Percentiles rank a stretch among this genome's conserved stretches.
Conservation (phyloP, 2,797 vertebrate species). For the Anguilla marmorata region DNA sequence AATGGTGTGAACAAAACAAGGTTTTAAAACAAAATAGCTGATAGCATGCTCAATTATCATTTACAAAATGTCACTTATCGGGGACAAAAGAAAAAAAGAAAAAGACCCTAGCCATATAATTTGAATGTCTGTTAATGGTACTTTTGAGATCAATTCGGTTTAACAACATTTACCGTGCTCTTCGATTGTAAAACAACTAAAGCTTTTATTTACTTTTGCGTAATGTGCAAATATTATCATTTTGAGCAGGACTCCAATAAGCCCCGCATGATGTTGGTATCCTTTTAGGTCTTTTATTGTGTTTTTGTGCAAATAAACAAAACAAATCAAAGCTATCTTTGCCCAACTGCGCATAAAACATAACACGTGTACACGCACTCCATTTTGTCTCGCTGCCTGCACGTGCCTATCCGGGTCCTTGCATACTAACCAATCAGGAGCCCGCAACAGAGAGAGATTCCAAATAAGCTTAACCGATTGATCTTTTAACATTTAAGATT, state of each 20-base stretch:
- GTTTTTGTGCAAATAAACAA: not conserved
- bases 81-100: not conserved
- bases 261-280: no score
- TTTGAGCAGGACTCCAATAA: no score
- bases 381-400: slow-evolving; percentile 18
- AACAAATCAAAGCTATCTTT: not conserved
- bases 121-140: not conserved
- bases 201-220: no score
- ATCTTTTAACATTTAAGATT: not conserved
- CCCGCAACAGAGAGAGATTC: not conserved
- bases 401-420: slow-evolving; percentile 52
- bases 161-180: not conserved
- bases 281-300: no score
- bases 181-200: no score
- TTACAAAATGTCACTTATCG: not conserved
- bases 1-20: not conserved
- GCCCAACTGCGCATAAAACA: not conserved
- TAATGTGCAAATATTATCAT: no score
- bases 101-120: not conserved
- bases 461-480: not conserved
- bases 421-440: slow-evolving; percentile 37
- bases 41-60: not conserved
- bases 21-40: not conserved
- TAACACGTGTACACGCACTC: slow-evolving; percentile 24
- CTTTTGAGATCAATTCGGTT: no score